Conservation (phyloP, 2,113 vertebrate genomes). For the Atlantisia rogersi region DNA sequence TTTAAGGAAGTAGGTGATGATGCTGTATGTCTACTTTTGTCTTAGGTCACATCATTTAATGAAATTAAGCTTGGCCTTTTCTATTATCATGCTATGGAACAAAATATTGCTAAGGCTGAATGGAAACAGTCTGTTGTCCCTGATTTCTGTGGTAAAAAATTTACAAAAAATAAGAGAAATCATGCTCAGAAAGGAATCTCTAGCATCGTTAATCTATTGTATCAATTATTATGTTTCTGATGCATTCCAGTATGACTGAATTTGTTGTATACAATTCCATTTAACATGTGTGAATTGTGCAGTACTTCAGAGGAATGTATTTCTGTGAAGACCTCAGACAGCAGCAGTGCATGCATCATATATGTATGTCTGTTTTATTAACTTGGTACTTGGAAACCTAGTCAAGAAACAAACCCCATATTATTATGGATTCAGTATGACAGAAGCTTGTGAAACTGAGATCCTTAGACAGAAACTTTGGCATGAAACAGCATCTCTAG, state of each 20-base stretch:
- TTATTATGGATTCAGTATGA: not conserved
- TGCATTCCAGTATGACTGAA: not conserved
- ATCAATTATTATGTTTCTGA: not conserved
- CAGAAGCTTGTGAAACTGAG: not conserved
- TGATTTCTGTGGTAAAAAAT: not conserved
- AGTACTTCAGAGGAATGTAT: not conserved
- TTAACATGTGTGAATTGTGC: not conserved
- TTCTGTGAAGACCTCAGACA: not conserved
- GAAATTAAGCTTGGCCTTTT: not conserved
- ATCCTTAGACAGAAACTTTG: not conserved
- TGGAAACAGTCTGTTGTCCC: not conserved
- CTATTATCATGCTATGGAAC: not conserved
- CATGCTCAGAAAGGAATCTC: not conserved
- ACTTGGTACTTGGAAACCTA: not conserved
- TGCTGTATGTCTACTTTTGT: not conserved
- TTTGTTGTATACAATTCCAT: not conserved
- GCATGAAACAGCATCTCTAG: not conserved
- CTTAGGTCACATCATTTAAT: not conserved
- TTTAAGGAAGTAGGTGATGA: not conserved
- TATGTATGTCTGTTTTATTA: fast-evolving
- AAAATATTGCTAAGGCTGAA: not conserved
- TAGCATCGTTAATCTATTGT: not conserved
- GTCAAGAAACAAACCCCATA: not conserved
- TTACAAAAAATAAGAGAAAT: not conserved
- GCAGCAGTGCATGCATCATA: not conserved